A percentile compares a stretch with the other conserved stretches of the same genome.
phyloP scores from a whole-genome alignment of 2,797 vertebrate species.

The Argentina silus region DNA sequence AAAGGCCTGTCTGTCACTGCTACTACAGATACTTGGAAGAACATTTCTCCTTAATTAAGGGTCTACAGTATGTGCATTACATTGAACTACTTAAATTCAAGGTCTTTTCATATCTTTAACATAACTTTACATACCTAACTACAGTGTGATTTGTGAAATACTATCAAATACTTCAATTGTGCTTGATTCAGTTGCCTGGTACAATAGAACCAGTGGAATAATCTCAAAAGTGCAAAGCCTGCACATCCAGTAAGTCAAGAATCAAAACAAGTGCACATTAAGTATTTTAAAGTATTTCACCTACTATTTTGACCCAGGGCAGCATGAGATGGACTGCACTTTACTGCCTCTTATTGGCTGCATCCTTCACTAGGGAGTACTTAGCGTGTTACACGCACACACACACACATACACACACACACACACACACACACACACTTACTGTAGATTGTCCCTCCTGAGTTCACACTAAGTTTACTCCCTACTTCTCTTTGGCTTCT shows the following conservation, averaged over 20 bases:
- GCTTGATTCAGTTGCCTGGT: no score
- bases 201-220: no score
- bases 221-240: no score
- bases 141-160: background rate
- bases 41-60: background rate
- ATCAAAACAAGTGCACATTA: no score
- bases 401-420: no score
- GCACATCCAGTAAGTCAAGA: no score
- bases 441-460: no score
- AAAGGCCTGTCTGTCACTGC: conserved; percentile 1
- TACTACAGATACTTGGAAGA: background rate
- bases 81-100: background rate
- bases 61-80: background rate
- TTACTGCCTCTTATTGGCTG: conserved; percentile 9
- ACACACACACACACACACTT: no score
- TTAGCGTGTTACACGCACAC: background rate
- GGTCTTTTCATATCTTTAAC: background rate
- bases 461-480: conserved; percentile 22
- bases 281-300: no score
- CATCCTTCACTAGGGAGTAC: background rate
- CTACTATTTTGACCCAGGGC: background rate
- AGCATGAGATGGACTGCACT: background rate
- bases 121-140: background rate
- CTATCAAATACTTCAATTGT: background rate
- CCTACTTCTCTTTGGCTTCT: background rate